These are phyloP conservation scores for Liparis tanakae DNA, from an alignment of 2,797 vertebrate genomes.

Conservation along the genomic window DNA sequence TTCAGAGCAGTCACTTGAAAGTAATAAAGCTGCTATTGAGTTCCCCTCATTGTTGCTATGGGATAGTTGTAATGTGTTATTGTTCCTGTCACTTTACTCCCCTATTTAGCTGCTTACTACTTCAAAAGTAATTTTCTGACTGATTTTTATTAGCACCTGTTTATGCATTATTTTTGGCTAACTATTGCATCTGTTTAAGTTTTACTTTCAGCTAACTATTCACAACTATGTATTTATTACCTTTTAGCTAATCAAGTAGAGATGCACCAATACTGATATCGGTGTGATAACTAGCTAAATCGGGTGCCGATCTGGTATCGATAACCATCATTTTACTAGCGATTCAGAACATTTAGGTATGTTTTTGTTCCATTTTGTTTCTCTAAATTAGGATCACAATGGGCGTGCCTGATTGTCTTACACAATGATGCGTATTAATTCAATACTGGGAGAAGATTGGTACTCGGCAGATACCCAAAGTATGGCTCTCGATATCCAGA, in stretches of 20 bases:
- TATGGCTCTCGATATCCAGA: background rate
- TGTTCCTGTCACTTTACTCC: slow-evolving; percentile 18
- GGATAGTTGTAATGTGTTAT: slow-evolving; percentile 8
- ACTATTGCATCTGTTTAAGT: no score
- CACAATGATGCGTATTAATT: background rate
- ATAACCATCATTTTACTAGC: no score
- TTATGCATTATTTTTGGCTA: background rate
- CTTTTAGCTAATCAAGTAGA: background rate
- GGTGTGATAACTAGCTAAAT: background rate
- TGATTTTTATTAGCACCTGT: slow-evolving; percentile 10
- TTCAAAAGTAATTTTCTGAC: slow-evolving; percentile 27
- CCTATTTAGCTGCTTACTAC: background rate
- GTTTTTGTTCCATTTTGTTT: background rate
- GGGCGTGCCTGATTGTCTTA: background rate
- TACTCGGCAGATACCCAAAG: background rate
- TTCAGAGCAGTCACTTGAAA: slow-evolving; percentile 13
- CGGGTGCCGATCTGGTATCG: no score
- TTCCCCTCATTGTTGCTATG: background rate
- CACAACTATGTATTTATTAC: background rate
- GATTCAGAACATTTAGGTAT: background rate
- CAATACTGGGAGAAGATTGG: background rate
- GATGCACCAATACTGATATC: background rate
- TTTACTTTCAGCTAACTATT: background rate
- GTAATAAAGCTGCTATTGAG: background rate
- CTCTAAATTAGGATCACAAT: background rate